Percentiles rank a stretch among this genome's conserved stretches.
Conservation (phyloP, 2,888 invertebrate genomes). For the Napeogenes sylphis region DNA sequence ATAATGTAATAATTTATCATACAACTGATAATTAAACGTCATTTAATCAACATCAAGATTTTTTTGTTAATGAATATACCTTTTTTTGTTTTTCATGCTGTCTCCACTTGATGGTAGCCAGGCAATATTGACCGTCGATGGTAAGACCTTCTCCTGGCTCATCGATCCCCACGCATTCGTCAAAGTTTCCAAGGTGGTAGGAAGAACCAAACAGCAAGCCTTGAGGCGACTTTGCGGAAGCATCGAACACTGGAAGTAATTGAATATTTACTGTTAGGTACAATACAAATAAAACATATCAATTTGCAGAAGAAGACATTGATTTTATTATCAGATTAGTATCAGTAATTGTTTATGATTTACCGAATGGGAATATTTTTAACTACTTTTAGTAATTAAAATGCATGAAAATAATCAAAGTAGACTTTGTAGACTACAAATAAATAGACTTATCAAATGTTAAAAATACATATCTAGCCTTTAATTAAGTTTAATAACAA, state of each 20-base stretch:
- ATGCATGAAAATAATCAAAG: neutral
- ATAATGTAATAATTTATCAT: no score
- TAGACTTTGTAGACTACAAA: no score
- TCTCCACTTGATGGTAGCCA: constrained; percentile 74
- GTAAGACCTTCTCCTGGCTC: constrained; percentile 51
- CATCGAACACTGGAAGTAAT: constrained; percentile 81
- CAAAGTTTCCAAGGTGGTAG: constrained; percentile 85
- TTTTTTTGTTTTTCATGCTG: constrained; percentile 52
- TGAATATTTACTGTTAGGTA: constrained; percentile 18
- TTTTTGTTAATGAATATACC: constrained; percentile 37
- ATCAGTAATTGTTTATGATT: no score
- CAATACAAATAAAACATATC: no score
- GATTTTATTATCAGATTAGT: no score
- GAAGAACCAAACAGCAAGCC: constrained; percentile 82
- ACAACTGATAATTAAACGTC: no score
- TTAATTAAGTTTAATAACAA: no score
- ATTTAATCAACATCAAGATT: no score
- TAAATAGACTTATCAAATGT: no score
- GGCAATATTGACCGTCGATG: constrained; percentile 81
- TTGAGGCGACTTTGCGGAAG: constrained; percentile 82
- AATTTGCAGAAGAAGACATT: no score
- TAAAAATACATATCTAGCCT: no score
- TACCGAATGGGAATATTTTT: no score
- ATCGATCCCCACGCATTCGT: constrained; percentile 80
- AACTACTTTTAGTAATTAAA: neutral